Evolutionary conservation across 2,888 invertebrate species (phyloP).

Genomic region (Octonoba sinensis): DNA sequence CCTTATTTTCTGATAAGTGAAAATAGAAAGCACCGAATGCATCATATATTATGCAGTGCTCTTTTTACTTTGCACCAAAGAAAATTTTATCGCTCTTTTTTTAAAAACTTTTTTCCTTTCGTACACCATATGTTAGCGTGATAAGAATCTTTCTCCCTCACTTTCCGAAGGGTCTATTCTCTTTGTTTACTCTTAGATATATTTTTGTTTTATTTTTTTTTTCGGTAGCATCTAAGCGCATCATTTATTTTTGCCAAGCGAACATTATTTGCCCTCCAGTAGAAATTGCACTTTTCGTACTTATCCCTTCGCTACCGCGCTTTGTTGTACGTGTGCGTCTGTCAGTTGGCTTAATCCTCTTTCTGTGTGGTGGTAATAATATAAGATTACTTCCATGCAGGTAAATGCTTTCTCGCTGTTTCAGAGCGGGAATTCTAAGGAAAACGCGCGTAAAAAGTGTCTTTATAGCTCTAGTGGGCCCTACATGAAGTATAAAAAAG

Average conservation of each 20-base stretch:
- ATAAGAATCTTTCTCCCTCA: conserved; percentile 53
- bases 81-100: conserved; percentile 33
- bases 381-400: conserved; percentile 12
- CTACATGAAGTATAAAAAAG: too few relatives aligned
- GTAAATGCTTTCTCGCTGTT: neutral
- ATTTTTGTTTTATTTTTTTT: conserved; percentile 22
- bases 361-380: conserved; percentile 11
- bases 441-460: too few relatives aligned
- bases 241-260: conserved; percentile 58
- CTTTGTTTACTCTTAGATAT: conserved; percentile 22
- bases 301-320: conserved; percentile 10
- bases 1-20: conserved; percentile 40
- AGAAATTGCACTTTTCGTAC: conserved; percentile 25
- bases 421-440: too few relatives aligned
- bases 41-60: conserved; percentile 40
- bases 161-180: conserved; percentile 31
- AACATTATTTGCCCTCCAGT: conserved; percentile 49
- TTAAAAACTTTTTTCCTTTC: conserved; percentile 1
- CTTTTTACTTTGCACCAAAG: conserved; percentile 5
- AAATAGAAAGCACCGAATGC: conserved; percentile 22
- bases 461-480: too few relatives aligned
- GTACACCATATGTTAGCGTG: conserved; percentile 11
- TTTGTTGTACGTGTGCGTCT: conserved; percentile 4
- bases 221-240: conserved; percentile 15
- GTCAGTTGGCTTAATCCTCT: conserved; percentile 4